These are phyloP conservation scores for Diorhabda elongata DNA, from an alignment of 1,140 invertebrate genomes.

Conservation along the genomic window DNA sequence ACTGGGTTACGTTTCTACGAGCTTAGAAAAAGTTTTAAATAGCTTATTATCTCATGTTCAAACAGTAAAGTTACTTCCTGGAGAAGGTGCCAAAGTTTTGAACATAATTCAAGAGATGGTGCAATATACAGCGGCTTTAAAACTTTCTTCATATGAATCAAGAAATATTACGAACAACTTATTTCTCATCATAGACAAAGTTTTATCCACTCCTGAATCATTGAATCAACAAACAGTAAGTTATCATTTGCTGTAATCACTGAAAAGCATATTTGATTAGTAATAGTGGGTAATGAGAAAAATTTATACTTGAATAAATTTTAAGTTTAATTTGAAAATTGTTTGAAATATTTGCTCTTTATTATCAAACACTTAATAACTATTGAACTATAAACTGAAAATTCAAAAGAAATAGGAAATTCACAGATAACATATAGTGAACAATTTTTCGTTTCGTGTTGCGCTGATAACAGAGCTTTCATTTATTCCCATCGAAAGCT, in stretches of 20 bases:
- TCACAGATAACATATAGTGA: no score
- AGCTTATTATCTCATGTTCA: constrained; percentile 44
- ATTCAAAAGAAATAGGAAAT: no score
- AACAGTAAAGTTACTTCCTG: constrained; percentile 49
- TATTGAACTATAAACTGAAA: no score
- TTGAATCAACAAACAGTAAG: constrained; percentile 21
- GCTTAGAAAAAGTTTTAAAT: constrained; percentile 46
- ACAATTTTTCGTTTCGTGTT: no score
- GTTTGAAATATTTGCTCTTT: no score
- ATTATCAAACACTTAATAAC: no score
- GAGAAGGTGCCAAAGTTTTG: constrained; percentile 56
- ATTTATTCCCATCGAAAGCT: no score
- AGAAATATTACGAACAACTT: constrained; percentile 18
- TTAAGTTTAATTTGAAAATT: no score
- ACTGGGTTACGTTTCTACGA: constrained; percentile 54
- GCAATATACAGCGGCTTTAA: constrained; percentile 45
- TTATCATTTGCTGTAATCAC: not conserved
- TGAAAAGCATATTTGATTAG: not conserved
- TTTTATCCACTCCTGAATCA: constrained; percentile 20
- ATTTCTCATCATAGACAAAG: constrained; percentile 15
- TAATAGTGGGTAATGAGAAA: no score
- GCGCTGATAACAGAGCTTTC: no score
- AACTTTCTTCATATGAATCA: not conserved
- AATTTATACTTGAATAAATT: no score
- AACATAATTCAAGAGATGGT: constrained; percentile 50